Percentiles rank a stretch among this genome's conserved stretches.
phyloP scores from a whole-genome alignment of 2,888 invertebrate genomes.

The Spodoptera picta region DNA sequence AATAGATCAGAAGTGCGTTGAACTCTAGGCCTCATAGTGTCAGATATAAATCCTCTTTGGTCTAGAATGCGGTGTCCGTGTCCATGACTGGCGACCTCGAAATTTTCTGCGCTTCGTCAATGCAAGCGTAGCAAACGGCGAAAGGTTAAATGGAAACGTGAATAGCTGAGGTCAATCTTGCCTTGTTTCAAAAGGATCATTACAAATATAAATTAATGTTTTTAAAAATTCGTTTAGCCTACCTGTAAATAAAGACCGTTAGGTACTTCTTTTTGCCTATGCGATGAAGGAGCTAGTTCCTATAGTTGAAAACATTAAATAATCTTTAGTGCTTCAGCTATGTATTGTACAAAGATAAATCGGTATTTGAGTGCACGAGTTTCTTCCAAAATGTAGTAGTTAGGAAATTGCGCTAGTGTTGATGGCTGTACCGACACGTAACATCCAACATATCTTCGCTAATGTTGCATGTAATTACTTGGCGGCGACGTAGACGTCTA shows the following conservation, averaged over 20 bases:
- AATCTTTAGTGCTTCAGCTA: conserved; percentile 32
- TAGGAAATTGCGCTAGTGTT: conserved; percentile 29
- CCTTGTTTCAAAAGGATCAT: conserved; percentile 31
- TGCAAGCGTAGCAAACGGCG: conserved; percentile 56
- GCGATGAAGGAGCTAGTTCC: conserved; percentile 22
- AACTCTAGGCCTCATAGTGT: conserved; percentile 23
- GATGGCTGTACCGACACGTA: conserved; percentile 40
- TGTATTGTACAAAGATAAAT: conserved; percentile 27
- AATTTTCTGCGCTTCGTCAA: conserved; percentile 58
- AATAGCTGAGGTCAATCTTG: conserved; percentile 49
- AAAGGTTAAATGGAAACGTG: conserved; percentile 56
- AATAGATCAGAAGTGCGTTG: conserved; percentile 28
- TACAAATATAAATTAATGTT: conserved; percentile 1
- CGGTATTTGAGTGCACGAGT: conserved; percentile 31
- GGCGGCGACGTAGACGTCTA: conserved; percentile 30
- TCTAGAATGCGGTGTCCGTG: conserved; percentile 40
- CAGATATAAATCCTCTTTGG: conserved; percentile 28
- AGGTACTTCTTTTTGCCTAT: conserved; percentile 25
- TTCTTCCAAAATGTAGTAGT: conserved; percentile 37
- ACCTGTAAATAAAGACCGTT: conserved; percentile 14
- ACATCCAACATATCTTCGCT: conserved; percentile 36
- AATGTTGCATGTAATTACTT: conserved; percentile 54
- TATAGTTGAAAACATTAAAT: conserved; percentile 1
- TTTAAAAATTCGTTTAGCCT: conserved; percentile 11
- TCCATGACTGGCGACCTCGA: conserved; percentile 56